Evolutionary conservation across 2,797 vertebrate genomes (phyloP).

Genomic region (Acanthurus leucopareius): DNA sequence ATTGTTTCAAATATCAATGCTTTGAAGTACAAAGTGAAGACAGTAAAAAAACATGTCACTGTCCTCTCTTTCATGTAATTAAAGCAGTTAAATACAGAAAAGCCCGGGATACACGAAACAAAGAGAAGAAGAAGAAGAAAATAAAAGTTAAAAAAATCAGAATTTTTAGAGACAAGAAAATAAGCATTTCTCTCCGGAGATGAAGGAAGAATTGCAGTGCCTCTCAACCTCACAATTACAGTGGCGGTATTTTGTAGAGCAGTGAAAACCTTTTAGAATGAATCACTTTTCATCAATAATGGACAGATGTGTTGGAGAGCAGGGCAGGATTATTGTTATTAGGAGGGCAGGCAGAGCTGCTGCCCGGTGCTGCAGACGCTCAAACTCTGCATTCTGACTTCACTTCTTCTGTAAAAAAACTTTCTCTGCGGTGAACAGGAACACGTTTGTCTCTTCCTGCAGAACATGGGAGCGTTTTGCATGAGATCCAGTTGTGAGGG

Average conservation of each 20-base stretch:
- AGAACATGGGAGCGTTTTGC: constrained; percentile 6
- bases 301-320: constrained; percentile 12
- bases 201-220: constrained; percentile 11
- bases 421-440: neutral
- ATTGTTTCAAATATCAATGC: neutral
- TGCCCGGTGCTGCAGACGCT: neutral
- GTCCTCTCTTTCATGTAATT: neutral
- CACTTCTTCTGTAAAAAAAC: neutral
- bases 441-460: neutral
- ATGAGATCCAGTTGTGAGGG: neutral
- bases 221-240: constrained; percentile 18
- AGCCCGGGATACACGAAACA: neutral
- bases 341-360: constrained; percentile 7
- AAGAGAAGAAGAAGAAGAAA: neutral
- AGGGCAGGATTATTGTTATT: constrained; percentile 33
- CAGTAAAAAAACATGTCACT: neutral
- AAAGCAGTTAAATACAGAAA: constrained; percentile 12
- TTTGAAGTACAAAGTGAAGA: neutral
- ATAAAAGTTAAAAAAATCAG: neutral
- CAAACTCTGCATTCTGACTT: neutral
- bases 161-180: constrained; percentile 5
- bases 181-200: neutral
- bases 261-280: constrained; percentile 28
- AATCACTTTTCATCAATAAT: constrained; percentile 35
- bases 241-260: neutral